Evolutionary conservation across 2,113 vertebrate species (phyloP), one percentile per base, ranked within the genome.

Genomic region (Tricholaema leucomelas): DNA sequence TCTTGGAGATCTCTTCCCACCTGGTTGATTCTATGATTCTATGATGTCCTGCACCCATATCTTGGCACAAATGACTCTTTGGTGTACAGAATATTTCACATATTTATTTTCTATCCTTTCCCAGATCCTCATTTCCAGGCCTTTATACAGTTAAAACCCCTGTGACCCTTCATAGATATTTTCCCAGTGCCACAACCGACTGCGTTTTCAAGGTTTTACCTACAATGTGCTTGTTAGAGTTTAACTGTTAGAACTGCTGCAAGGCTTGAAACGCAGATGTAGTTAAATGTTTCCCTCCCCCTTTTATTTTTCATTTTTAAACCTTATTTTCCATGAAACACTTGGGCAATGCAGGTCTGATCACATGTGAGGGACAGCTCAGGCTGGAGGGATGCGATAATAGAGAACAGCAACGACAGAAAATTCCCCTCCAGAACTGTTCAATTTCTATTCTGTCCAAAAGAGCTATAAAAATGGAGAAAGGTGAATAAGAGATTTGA

Each of bases 401-500:
- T 94, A 94, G 83, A 95, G 92, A 92, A 74, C 16, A 87, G 69
- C 52, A 67, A 63, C 69, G 93, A 78, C 87, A 94, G 96, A 97
- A 98, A 95, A 92, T 92, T 92, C 77, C 36, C 75, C 92, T 96
- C 69, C 84, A 96, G 94, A 96, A 95, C 77, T 93, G 87, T 97
- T 97, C 96, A 97, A 98, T 98, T 98, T 98, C 95, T 90, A 36
- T 95, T 90, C 96, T 97, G 97, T 97, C 97, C 96, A 97, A 95
- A 98, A 85, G 75, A 97, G 96, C 94, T 96, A 95, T 97, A 96
- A 97, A 98, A 96, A 82, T 92, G 64, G 74, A 94, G 95, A 93
- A 97, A 97, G 97, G 97, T 98, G 97, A 97, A 93, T 97, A 98
- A 98, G 96, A 97, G 97, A 95, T 97, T 96, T 97, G 97, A 97